A percentile compares a stretch with the other conserved stretches of the same genome.
Conservation (phyloP, 2,888 invertebrate species). For the Agrypnus murinus region DNA sequence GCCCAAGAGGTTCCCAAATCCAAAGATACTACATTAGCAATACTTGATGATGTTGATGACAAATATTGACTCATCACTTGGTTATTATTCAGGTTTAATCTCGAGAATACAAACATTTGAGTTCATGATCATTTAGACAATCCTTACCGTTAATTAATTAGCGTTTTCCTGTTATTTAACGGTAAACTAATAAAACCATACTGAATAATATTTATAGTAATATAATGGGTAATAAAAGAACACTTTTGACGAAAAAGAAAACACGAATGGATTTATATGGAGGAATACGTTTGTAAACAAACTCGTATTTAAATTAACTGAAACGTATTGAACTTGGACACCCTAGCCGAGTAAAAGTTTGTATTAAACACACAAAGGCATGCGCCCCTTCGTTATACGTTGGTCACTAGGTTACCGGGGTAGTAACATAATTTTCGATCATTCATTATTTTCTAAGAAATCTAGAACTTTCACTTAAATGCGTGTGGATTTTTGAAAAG, state of each 20-base stretch:
- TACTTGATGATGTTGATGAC: slow-evolving; percentile 65
- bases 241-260: not conserved
- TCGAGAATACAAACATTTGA: not conserved
- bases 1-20: slow-evolving; percentile 77
- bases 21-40: slow-evolving; percentile 71
- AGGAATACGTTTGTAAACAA: slow-evolving; percentile 28
- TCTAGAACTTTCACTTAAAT: not conserved
- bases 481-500: no score
- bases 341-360: slow-evolving; percentile 40
- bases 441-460: slow-evolving; percentile 35
- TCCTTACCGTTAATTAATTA: not conserved
- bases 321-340: slow-evolving; percentile 45
- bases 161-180: no score
- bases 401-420: slow-evolving; percentile 57
- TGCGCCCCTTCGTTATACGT: slow-evolving; percentile 54
- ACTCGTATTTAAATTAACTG: slow-evolving; percentile 48
- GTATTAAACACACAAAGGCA: slow-evolving; percentile 54
- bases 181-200: no score
- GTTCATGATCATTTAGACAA: not conserved
- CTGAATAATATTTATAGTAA: no score
- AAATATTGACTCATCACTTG: slow-evolving; percentile 64
- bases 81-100: slow-evolving; percentile 3
- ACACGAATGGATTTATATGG: no score
- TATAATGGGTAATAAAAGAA: no score
- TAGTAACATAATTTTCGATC: slow-evolving; percentile 34